These are phyloP conservation scores for Anticlea derivata DNA, from an alignment of 2,888 invertebrate genomes.

Conservation along the genomic window DNA sequence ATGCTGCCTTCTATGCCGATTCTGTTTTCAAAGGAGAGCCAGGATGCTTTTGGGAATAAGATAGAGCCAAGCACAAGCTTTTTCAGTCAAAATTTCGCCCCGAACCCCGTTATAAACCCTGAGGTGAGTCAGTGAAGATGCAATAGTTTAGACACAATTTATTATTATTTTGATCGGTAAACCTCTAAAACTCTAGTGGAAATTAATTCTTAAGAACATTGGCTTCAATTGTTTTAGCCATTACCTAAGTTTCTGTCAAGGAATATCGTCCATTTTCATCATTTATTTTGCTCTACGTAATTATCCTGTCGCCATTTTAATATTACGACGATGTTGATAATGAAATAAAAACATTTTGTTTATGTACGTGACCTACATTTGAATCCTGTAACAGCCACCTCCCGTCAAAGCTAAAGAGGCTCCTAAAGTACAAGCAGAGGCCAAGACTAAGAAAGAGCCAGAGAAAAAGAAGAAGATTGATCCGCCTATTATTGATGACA, in stretches of 20 bases:
- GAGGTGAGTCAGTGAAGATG: constrained; percentile 62
- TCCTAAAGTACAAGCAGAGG: constrained; percentile 45
- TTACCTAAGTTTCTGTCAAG: constrained; percentile 1
- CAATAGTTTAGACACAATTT: constrained; percentile 40
- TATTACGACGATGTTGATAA: constrained; percentile 29
- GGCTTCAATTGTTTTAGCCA: neutral
- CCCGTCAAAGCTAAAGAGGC: constrained; percentile 44
- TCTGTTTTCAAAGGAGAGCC: constrained; percentile 75
- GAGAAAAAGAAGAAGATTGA: constrained; percentile 59
- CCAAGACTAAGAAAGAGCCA: constrained; percentile 46
- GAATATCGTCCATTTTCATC: constrained; percentile 5
- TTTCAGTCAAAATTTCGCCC: constrained; percentile 58
- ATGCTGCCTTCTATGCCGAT: constrained; percentile 83
- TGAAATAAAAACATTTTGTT: constrained; percentile 39
- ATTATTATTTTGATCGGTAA: constrained; percentile 17
- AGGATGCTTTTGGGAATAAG: constrained; percentile 78
- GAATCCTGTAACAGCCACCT: constrained; percentile 47
- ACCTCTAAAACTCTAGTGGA: constrained; percentile 8
- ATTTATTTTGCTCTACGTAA: constrained; percentile 33
- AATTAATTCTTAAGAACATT: neutral
- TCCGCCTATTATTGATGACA: constrained; percentile 56
- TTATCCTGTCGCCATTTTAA: constrained; percentile 56
- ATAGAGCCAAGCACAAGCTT: constrained; percentile 73
- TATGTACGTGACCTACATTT: constrained; percentile 44
- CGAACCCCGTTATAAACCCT: constrained; percentile 56